Percentiles rank a stretch among this genome's conserved stretches.
Conservation (phyloP, 2,888 invertebrate genomes). For the Physocephala rufipes region DNA sequence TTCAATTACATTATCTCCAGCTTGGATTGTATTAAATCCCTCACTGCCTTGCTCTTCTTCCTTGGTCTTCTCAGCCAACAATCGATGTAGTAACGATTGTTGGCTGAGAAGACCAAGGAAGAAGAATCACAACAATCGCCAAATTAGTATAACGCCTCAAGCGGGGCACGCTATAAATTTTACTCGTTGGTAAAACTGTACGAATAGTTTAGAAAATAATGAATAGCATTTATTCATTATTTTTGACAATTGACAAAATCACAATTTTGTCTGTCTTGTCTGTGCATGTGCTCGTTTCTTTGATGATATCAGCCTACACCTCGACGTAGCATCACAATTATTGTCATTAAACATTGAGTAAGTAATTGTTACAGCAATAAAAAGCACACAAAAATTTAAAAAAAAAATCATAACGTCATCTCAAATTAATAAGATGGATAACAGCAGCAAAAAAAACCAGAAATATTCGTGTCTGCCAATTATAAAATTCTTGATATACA, state of each 20-base stretch:
- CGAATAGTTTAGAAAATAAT: background rate
- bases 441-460: background rate
- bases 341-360: background rate
- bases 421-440: background rate
- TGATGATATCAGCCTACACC: slow-evolving; percentile 15
- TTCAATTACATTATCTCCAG: too few relatives aligned
- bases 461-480: background rate
- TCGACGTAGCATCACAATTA: background rate
- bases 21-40: background rate
- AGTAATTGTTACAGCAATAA: background rate
- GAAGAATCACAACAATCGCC: background rate
- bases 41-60: too few relatives aligned
- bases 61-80: too few relatives aligned
- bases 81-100: too few relatives aligned
- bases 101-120: too few relatives aligned
- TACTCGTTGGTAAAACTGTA: too few relatives aligned
- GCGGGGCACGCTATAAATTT: slow-evolving; percentile 23
- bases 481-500: background rate
- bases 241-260: background rate
- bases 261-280: slow-evolving; percentile 18
- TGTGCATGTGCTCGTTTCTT: background rate
- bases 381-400: too few relatives aligned
- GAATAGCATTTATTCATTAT: too few relatives aligned
- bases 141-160: background rate
- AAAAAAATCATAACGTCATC: too few relatives aligned